Evolutionary conservation across 2,113 vertebrate genomes (phyloP), one percentile per base, ranked within the genome.

Genomic region (Brachyhypopomus occidentalis): DNA sequence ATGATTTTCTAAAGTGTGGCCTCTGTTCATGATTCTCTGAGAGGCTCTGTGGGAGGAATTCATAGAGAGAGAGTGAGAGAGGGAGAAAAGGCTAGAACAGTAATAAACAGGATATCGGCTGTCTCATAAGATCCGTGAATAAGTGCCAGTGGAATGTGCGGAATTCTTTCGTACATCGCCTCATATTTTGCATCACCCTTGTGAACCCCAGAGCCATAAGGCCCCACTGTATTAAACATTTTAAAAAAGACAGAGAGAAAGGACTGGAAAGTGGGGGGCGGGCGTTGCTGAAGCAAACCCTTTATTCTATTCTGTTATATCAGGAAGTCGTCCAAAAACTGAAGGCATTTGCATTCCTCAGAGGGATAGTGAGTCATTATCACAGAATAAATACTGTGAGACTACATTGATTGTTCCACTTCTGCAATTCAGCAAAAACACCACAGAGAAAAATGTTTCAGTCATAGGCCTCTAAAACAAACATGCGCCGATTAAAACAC

Each of bases 401-500:
- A 85, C 84, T 87, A 81, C 79, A 77, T 85, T 92, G 34, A 70
- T 91, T 89, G 88, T 90, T 92, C 88, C 87, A 85, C 80, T 84
- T 78, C 80, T 75, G 80, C 91, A 88, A 90, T 84, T 89, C 89
- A 88, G 89, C 90, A 90, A 90, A 52, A 88, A 78, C 85, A 89
- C 84, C 84, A 77, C 85, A 85, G 87, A 77, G 36, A 66, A 77
- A 66, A 77, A 67, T 16, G 48, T 52, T 77, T 67, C 23, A 64
- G 27, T 60, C 23, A 58, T 34, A 77, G 9, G 19, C 11, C 12
- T 27, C 60, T 20, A 60, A 22, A 69, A 63, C 52, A 36, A 71
- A 45, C 63, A 48, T 16, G 30, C 6, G 16, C 9, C 20, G 27
- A 34, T 14, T 58, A 66, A 34, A 41, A 27, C 11, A 20, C 19